Base-by-base conservation (phyloP, 2,888 invertebrate genomes). In the Galerucella pusilla region DNA sequence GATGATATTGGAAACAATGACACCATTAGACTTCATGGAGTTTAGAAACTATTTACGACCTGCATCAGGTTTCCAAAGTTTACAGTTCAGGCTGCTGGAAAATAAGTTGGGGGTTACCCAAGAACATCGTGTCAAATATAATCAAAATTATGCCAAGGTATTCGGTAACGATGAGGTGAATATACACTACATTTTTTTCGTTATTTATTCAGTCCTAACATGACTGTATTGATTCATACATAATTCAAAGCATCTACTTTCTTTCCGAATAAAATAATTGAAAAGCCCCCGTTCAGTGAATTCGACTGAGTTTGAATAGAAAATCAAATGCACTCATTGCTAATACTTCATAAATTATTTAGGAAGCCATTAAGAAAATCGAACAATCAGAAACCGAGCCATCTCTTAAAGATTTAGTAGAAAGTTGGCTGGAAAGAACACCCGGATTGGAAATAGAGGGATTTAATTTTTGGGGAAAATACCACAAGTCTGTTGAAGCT, bases 1-100 rank as follows among this genome's bases (percentile, higher is more conserved):
- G 60, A 94, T 95, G 89, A 97, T 99, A 81, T 88, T 99, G 81
- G 99, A 99, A 88, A 99, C 99, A 0, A 99, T 99, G 99, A 98
- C 98, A 0, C 98, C 99, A 0, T 88, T 98, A 75, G 99, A 99
- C 88, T 99, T 99, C 85, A 96, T 99, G 94, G 98, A 98, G 84
- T 99, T 99, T 88, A 92, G 99, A 66, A 92, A 94, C 80, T 96
- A 96, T 85, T 89, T 99, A 54, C 94, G 96, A 12, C 96, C 99
- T 0, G 98, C 99, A 0, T 99, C 99, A 0, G 99, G 99, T 0
- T 99, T 99, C 87, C 99, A 99, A 86, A 98, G 98, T 84, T 88
- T 98, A 54, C 97, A 99, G 87, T 99, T 99, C 87, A 92, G 99
- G 16, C 89, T 99, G 25, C 88, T 99, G 73, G 99, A 99, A 88